Percentiles rank a stretch among this genome's conserved stretches.
These are phyloP conservation scores for Choristoneura fumiferana DNA, from an alignment of 1,140 invertebrate species.

Conservation along the genomic window DNA sequence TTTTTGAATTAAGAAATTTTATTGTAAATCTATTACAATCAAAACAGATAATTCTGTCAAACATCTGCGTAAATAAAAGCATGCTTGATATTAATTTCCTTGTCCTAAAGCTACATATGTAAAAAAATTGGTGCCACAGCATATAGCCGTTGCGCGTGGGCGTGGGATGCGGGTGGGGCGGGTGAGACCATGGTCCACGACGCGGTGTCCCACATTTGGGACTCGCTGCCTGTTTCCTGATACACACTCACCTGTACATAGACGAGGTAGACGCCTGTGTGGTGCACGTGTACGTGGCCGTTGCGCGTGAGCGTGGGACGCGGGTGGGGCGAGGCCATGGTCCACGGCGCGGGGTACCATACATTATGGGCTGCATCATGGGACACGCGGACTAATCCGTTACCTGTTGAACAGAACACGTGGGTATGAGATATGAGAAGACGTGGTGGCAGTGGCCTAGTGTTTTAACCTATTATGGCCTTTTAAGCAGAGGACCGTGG, in stretches of 20 bases:
- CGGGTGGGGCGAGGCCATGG: slow-evolving; percentile 50
- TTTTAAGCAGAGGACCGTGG: too few species aligned
- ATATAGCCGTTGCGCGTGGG: slow-evolving; percentile 59
- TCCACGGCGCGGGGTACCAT: slow-evolving; percentile 66
- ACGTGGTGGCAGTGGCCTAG: too few species aligned
- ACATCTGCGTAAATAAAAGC: too few species aligned
- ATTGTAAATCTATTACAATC: too few species aligned
- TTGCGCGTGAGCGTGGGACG: slow-evolving; percentile 57
- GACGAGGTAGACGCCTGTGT: slow-evolving; percentile 63
- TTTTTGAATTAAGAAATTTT: too few species aligned
- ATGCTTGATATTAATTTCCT: too few species aligned
- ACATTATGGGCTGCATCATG: slow-evolving; percentile 59
- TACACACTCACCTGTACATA: slow-evolving; percentile 51
- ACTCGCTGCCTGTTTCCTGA: slow-evolving; percentile 49
- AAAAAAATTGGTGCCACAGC: slow-evolving; percentile 60
- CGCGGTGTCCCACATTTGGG: slow-evolving; percentile 64
- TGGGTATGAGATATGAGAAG: too few species aligned
- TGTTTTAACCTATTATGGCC: too few species aligned
- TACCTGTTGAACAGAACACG: slow-evolving; percentile 41
- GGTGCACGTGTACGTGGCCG: slow-evolving; percentile 60
- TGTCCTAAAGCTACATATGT: too few species aligned
- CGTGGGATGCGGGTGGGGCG: slow-evolving; percentile 56
- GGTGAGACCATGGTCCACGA: slow-evolving; percentile 56
- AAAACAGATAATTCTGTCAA: too few species aligned
- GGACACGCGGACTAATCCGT: slow-evolving; percentile 54